A percentile compares a stretch with the other conserved stretches of the same genome.
These are phyloP conservation scores for Uropetala carovei DNA, from an alignment of 2,888 invertebrate species.

Conservation along the genomic window DNA sequence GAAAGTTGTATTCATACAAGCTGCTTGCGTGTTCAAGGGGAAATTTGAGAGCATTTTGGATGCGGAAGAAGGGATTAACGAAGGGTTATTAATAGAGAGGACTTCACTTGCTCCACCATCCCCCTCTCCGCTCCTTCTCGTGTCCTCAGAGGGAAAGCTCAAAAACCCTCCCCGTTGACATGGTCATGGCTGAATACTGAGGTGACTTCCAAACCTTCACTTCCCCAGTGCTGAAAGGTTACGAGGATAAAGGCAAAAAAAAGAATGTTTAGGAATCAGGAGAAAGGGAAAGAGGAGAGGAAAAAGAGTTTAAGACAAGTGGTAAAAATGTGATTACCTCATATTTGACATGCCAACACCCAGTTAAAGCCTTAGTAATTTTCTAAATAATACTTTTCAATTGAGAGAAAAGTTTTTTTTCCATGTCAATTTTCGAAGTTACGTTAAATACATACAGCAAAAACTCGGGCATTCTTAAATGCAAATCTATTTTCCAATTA, in stretches of 20 bases:
- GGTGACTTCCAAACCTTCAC: slow-evolving; percentile 81
- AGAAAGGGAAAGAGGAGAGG: neutral
- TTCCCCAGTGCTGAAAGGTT: slow-evolving; percentile 81
- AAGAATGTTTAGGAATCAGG: neutral
- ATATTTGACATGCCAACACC: neutral
- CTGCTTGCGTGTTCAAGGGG: slow-evolving; percentile 27
- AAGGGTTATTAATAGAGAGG: slow-evolving; percentile 30
- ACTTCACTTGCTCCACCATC: slow-evolving; percentile 58
- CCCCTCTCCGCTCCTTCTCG: slow-evolving; percentile 42
- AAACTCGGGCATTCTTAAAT: no score
- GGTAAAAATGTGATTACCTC: neutral
- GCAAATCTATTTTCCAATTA: no score
- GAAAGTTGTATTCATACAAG: slow-evolving; percentile 34
- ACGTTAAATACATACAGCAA: no score
- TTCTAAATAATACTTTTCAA: no score
- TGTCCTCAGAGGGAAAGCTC: slow-evolving; percentile 70
- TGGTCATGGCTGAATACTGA: slow-evolving; percentile 75
- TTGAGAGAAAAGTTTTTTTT: no score
- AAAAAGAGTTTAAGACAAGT: neutral
- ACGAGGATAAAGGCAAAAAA: slow-evolving; percentile 14
- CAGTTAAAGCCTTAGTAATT: neutral
- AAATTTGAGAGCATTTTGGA: slow-evolving; percentile 21
- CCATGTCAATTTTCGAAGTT: no score
- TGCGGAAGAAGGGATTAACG: slow-evolving; percentile 49
- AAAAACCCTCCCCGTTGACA: slow-evolving; percentile 74